Conservation (phyloP, 2,888 invertebrate species). For the Acanthosepion lycidas region DNA sequence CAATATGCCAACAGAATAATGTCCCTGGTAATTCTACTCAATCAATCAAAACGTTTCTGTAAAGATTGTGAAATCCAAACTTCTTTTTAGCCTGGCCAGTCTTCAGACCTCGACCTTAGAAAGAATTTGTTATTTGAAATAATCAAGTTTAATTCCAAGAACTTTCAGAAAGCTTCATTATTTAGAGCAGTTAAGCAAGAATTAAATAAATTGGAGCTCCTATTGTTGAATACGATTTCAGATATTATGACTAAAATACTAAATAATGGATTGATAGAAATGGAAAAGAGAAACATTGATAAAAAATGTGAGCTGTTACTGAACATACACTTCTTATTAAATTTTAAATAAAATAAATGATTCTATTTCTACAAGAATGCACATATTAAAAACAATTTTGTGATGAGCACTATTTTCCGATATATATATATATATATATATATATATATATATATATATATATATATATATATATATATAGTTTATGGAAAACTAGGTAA, state of each 20-base stretch:
- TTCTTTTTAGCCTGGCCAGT: background rate
- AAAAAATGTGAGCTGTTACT: too few relatives aligned
- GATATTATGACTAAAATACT: background rate
- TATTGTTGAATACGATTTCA: background rate
- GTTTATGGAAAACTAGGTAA: too few relatives aligned
- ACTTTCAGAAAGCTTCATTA: background rate
- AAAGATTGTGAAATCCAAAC: background rate
- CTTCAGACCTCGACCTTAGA: background rate
- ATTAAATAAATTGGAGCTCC: background rate
- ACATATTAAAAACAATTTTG: too few relatives aligned
- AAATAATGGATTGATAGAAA: too few relatives aligned
- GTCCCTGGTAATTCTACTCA: background rate
- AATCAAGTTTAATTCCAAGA: background rate
- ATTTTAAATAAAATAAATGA: too few relatives aligned
- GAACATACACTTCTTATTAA: too few relatives aligned
- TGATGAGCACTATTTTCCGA: too few relatives aligned
- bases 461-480: too few relatives aligned
- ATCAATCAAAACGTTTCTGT: background rate
- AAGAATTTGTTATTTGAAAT: background rate
- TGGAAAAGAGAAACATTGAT: too few relatives aligned
- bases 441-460: too few relatives aligned
- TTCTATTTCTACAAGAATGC: too few relatives aligned
- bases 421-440: too few relatives aligned
- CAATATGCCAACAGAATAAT: background rate
- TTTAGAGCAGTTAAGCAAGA: background rate